Conservation (phyloP, 2,888 invertebrate species). For the Scaeva pyrastri region DNA sequence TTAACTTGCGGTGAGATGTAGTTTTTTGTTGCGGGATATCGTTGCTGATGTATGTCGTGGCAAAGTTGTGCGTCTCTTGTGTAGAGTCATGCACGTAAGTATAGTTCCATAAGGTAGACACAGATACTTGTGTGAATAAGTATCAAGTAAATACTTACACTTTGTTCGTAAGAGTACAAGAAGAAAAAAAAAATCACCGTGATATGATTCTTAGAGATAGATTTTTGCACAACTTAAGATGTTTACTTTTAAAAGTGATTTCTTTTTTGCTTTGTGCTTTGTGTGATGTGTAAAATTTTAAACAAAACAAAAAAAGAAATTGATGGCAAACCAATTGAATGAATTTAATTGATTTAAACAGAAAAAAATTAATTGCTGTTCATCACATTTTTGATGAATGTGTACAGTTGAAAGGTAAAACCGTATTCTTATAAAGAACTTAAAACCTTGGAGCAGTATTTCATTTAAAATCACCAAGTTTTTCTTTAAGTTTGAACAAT, state of each 20-base stretch:
- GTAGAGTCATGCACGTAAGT: too few relatives aligned
- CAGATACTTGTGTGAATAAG: conserved; percentile 37
- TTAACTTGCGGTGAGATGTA: conserved; percentile 74
- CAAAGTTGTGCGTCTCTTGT: conserved; percentile 36
- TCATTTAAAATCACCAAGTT: too few relatives aligned
- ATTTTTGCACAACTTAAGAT: conserved; percentile 41
- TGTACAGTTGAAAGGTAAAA: too few relatives aligned
- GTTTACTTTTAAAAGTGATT: conserved; percentile 63
- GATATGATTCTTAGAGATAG: conserved; percentile 49
- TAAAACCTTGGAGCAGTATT: too few relatives aligned
- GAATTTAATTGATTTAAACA: too few relatives aligned
- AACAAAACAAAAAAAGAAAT: too few relatives aligned
- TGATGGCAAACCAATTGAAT: too few relatives aligned
- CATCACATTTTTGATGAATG: too few relatives aligned
- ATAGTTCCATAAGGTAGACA: background rate
- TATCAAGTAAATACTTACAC: conserved; percentile 31
- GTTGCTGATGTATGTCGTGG: conserved; percentile 37
- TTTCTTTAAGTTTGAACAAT: too few relatives aligned
- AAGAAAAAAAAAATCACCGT: background rate
- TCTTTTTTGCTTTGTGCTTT: conserved; percentile 42
- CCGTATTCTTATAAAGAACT: too few relatives aligned
- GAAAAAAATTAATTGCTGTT: too few relatives aligned
- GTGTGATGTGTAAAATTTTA: too few relatives aligned
- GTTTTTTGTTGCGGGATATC: conserved; percentile 57
- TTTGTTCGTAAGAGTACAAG: conserved; percentile 25